A percentile compares a stretch with the other conserved stretches of the same genome.
These are phyloP conservation scores for Chrosomus eos DNA, from an alignment of 2,797 vertebrate genomes.

Conservation along the genomic window DNA sequence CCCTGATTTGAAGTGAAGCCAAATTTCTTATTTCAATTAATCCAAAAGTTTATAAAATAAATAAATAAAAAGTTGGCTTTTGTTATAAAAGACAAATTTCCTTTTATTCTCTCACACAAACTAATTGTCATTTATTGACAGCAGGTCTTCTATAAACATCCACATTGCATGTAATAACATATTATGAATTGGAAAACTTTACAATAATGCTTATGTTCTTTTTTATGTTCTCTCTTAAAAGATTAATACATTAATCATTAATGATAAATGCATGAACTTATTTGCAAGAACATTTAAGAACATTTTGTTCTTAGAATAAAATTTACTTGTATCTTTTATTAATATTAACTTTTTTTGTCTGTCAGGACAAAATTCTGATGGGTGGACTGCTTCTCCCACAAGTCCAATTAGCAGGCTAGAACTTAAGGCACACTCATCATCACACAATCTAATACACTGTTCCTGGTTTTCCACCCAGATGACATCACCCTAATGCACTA, in stretches of 20 bases:
- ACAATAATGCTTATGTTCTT: not conserved
- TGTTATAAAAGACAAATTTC: not conserved
- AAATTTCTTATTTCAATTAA: conserved; percentile 1
- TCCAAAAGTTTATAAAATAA: too few relatives aligned
- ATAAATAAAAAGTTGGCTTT: not conserved
- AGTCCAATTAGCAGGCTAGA: conserved; percentile 6
- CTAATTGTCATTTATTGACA: not conserved
- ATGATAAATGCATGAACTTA: not conserved
- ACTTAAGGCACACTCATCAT: not conserved
- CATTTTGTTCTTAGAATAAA: not conserved
- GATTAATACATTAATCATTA: not conserved
- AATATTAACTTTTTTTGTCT: not conserved
- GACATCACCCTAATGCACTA: not conserved
- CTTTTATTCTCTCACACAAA: not conserved
- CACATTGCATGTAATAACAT: not conserved
- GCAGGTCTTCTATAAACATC: not conserved
- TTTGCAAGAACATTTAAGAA: not conserved
- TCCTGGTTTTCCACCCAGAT: not conserved
- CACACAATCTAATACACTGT: not conserved
- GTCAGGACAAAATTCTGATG: not conserved
- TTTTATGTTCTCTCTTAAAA: not conserved
- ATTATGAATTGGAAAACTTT: not conserved
- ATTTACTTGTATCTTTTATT: not conserved
- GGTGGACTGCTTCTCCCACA: not conserved
- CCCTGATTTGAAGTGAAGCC: not conserved